These are phyloP conservation scores for Panopea generosa DNA, from an alignment of 2,888 invertebrate genomes.

Conservation along the genomic window DNA sequence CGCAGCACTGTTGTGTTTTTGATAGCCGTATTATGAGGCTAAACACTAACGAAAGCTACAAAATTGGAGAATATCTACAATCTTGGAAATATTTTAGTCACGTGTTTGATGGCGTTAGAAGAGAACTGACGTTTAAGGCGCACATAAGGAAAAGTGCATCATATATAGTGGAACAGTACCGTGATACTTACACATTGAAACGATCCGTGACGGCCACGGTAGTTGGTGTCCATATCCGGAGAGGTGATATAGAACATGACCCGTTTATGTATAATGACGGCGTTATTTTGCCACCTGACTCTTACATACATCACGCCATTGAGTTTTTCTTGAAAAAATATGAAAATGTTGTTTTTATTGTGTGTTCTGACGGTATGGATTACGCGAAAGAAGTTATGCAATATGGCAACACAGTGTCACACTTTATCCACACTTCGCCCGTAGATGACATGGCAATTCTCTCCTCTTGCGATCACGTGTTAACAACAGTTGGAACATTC, in stretches of 20 bases:
- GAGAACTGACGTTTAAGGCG: conserved; percentile 32
- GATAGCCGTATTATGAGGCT: conserved; percentile 36
- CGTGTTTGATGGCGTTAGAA: conserved; percentile 22
- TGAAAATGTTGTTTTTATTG: conserved; percentile 45
- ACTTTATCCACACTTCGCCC: conserved; percentile 13
- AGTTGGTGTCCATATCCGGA: conserved; percentile 39
- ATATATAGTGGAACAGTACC: conserved; percentile 17
- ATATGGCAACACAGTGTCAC: conserved; percentile 18
- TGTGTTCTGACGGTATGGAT: conserved; percentile 51
- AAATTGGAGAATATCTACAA: conserved; percentile 41
- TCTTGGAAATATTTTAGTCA: conserved; percentile 48
- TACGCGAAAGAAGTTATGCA: conserved; percentile 32
- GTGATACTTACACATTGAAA: background rate
- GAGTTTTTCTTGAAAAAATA: conserved; percentile 33
- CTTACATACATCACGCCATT: conserved; percentile 13
- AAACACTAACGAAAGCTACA: conserved; percentile 21
- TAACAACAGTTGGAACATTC: conserved; percentile 51
- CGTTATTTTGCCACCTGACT: conserved; percentile 18
- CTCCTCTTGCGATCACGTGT: conserved; percentile 49
- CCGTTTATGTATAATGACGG: background rate
- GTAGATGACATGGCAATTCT: conserved; percentile 49
- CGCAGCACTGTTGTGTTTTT: conserved; percentile 43
- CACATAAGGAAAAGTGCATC: background rate
- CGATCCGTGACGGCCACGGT: background rate
- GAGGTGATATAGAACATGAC: conserved; percentile 34